These are phyloP conservation scores for Corella eumyota DNA, from an alignment of 23 tunicate genomes.

Conservation along the genomic window DNA sequence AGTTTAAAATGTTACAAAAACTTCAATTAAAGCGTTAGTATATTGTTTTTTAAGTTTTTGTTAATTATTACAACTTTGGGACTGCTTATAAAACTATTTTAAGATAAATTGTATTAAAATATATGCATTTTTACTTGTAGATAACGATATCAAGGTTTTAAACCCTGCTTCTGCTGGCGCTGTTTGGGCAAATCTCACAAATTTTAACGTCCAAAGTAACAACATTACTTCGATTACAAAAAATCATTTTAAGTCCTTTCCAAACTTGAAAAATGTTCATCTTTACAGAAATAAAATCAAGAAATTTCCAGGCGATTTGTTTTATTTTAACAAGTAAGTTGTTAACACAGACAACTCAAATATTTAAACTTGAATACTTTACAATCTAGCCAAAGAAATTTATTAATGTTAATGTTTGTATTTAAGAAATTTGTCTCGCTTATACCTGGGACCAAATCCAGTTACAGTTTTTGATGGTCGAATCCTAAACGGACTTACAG, in stretches of 20 bases:
- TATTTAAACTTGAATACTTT: too few species aligned
- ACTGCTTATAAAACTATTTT: too few species aligned
- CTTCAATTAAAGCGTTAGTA: too few species aligned
- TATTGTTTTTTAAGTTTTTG: too few species aligned
- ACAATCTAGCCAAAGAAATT: too few species aligned
- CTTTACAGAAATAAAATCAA: conserved; percentile 31
- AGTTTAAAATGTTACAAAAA: too few species aligned
- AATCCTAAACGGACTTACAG: conserved; percentile 30
- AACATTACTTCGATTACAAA: conserved; percentile 11
- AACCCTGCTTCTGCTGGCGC: too few species aligned
- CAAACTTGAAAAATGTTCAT: conserved; percentile 20
- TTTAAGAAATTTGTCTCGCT: conserved; percentile 25
- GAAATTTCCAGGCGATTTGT: conserved; percentile 22
- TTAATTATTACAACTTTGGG: too few species aligned
- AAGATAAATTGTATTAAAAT: too few species aligned
- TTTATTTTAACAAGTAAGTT: conserved; percentile 32
- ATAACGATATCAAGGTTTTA: too few species aligned
- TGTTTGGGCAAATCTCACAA: conserved; percentile 3
- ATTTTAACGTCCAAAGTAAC: conserved; percentile 17
- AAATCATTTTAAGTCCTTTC: conserved; percentile 33
- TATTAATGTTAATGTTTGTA: neutral
- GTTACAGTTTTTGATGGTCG: conserved; percentile 26
- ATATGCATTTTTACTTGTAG: too few species aligned
- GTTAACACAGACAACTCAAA: too few species aligned
- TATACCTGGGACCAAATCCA: conserved; percentile 72